Evolutionary conservation across 2,113 vertebrate genomes (phyloP).

Genomic region (Lepus europaeus): DNA sequence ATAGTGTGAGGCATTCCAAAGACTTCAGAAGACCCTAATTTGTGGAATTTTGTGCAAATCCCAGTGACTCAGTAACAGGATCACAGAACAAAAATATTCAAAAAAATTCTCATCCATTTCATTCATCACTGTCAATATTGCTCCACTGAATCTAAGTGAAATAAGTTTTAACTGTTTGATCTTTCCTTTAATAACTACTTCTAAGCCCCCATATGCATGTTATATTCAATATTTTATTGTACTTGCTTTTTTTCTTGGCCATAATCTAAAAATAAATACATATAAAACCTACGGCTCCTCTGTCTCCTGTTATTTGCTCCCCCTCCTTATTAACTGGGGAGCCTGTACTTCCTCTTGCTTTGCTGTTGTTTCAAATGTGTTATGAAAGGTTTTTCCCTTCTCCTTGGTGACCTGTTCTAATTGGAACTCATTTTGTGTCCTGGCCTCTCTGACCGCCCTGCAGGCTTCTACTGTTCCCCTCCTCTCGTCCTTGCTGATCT

Average conservation of each 20-base stretch:
- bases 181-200: conserved; percentile 55
- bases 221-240: not conserved
- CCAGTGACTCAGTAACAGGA: not conserved
- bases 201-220: not conserved
- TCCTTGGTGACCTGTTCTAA: conserved; percentile 80
- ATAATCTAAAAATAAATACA: conserved; percentile 75
- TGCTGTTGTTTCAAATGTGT: conserved; percentile 64
- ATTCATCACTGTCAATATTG: not conserved
- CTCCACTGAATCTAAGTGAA: conserved; percentile 26
- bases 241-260: not conserved
- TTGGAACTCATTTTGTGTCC: conserved; percentile 80
- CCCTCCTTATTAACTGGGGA: conserved; percentile 60
- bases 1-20: not conserved
- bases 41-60: not conserved
- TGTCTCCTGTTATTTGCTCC: conserved; percentile 11
- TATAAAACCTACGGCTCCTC: conserved; percentile 30
- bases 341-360: not conserved
- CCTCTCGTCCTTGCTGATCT: conserved; percentile 71
- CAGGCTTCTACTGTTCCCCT: conserved; percentile 57
- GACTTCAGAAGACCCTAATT: not conserved
- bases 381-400: conserved; percentile 61
- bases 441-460: conserved; percentile 63
- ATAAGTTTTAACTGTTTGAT: conserved; percentile 62
- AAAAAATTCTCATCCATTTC: not conserved
- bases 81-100: not conserved